A percentile compares a stretch with the other conserved stretches of the same genome.
Conservation (phyloP, 2,113 vertebrate genomes). For the Ceyx cyanopectus region DNA sequence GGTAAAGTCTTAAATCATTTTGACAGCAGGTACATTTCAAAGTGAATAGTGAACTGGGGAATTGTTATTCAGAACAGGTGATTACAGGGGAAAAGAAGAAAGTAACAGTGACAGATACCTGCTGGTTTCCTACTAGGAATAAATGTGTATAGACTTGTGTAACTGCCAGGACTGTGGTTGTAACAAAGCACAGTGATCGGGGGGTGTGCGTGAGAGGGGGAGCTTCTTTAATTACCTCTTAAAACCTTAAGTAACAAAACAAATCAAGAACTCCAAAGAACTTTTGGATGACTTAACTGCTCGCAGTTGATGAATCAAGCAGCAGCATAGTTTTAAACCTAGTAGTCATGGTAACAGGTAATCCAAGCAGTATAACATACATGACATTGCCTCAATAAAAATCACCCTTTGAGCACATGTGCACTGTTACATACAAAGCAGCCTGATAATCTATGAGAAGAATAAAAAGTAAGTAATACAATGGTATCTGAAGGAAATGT, state of each 20-base stretch:
- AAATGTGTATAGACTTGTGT: not conserved
- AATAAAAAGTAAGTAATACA: not conserved
- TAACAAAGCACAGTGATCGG: not conserved
- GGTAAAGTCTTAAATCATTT: not conserved
- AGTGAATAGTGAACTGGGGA: not conserved
- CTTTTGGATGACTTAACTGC: not conserved
- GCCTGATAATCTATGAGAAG: not conserved
- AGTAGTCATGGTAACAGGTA: not conserved
- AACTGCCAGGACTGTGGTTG: not conserved
- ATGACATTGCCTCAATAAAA: not conserved
- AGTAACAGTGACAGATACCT: not conserved
- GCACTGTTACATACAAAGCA: not conserved
- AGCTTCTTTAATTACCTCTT: not conserved
- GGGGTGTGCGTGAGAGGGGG: not conserved
- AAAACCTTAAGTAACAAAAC: not conserved
- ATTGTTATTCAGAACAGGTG: not conserved
- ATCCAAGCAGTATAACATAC: not conserved
- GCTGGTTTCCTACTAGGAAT: not conserved
- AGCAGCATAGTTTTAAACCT: not conserved
- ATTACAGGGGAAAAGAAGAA: not conserved
- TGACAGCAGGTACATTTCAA: not conserved
- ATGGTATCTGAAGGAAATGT: not conserved
- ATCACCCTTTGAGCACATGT: not conserved
- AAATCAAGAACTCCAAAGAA: not conserved
- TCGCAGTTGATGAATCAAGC: not conserved